Evolutionary conservation across 2,888 invertebrate genomes (phyloP).

Genomic region (Flexamia atlantica): DNA sequence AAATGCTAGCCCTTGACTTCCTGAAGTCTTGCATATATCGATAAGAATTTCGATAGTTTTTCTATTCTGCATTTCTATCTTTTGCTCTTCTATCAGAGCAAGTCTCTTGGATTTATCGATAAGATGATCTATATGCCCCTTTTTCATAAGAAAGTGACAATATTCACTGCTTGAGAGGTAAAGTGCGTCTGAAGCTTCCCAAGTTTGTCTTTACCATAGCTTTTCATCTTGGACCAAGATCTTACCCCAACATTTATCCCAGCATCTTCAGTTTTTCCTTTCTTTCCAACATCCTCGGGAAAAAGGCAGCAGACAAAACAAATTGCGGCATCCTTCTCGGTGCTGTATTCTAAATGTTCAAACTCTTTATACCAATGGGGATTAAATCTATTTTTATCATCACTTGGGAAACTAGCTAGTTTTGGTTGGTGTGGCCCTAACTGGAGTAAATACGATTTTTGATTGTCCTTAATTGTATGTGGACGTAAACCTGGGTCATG

Average conservation of each 20-base stretch:
- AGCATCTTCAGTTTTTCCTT: background rate
- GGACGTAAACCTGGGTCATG: too few species aligned
- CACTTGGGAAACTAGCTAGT: slow-evolving; percentile 8
- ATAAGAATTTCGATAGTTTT: too few species aligned
- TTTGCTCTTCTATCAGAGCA: too few species aligned
- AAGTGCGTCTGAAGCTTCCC: slow-evolving; percentile 33
- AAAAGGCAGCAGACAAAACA: too few species aligned
- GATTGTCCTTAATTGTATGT: too few species aligned
- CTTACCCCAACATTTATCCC: background rate
- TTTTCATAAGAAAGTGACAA: background rate
- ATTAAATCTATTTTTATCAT: slow-evolving; percentile 15
- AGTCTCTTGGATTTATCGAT: too few species aligned
- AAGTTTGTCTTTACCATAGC: slow-evolving; percentile 9
- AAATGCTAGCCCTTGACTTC: too few species aligned
- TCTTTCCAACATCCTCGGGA: background rate
- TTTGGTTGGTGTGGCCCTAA: slow-evolving; percentile 8
- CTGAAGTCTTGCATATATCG: too few species aligned
- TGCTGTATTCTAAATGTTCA: slow-evolving; percentile 17
- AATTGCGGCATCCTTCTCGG: background rate
- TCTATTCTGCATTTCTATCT: too few species aligned
- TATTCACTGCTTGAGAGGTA: slow-evolving; percentile 22
- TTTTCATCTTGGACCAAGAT: background rate
- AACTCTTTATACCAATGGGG: background rate
- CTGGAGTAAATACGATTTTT: background rate
- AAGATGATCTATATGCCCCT: background rate